Evolutionary conservation across 2,113 vertebrate genomes (phyloP).

Genomic region (Nanorana parkeri): DNA sequence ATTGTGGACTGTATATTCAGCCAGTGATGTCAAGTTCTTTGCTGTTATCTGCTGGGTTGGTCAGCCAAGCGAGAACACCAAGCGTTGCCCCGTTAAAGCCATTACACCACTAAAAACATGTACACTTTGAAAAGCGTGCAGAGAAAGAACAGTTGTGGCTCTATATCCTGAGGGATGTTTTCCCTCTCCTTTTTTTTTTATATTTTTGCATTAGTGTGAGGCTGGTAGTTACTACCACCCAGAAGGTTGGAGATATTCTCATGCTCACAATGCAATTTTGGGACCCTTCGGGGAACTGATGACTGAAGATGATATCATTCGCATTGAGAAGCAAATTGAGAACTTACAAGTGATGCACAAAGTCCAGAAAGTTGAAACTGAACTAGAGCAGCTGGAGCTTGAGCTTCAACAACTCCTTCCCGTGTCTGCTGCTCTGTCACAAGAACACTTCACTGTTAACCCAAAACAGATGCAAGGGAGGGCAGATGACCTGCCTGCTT

Average conservation of each 20-base stretch:
- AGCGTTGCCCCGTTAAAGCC: constrained; percentile 58
- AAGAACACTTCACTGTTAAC: constrained; percentile 80
- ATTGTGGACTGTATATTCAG: constrained; percentile 38
- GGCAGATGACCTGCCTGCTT: constrained; percentile 80
- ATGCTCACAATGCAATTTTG: constrained; percentile 78
- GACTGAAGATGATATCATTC: constrained; percentile 87
- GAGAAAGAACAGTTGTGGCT: constrained; percentile 63
- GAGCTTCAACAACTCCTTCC: constrained; percentile 84
- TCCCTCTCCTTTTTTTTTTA: constrained; percentile 71
- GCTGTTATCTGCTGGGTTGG: constrained; percentile 10
- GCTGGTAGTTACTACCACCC: constrained; percentile 78
- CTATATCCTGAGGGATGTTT: constrained; percentile 75
- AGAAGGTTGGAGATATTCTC: constrained; percentile 85
- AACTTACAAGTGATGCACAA: constrained; percentile 93
- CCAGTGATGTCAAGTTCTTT: constrained; percentile 25
- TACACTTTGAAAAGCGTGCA: constrained; percentile 74
- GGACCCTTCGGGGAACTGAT: constrained; percentile 89
- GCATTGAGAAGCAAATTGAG: constrained; percentile 93
- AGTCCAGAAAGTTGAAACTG: constrained; percentile 82
- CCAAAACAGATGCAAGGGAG: constrained; percentile 85
- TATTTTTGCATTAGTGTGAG: constrained; percentile 82
- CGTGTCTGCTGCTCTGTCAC: constrained; percentile 73
- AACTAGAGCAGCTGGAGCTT: constrained; percentile 78
- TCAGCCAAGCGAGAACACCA: constrained; percentile 8
- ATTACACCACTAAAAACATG: constrained; percentile 93